Evolutionary conservation across 2,797 vertebrate species (phyloP), one percentile per base, ranked within the genome.

Genomic region (Perodicticus potto): DNA sequence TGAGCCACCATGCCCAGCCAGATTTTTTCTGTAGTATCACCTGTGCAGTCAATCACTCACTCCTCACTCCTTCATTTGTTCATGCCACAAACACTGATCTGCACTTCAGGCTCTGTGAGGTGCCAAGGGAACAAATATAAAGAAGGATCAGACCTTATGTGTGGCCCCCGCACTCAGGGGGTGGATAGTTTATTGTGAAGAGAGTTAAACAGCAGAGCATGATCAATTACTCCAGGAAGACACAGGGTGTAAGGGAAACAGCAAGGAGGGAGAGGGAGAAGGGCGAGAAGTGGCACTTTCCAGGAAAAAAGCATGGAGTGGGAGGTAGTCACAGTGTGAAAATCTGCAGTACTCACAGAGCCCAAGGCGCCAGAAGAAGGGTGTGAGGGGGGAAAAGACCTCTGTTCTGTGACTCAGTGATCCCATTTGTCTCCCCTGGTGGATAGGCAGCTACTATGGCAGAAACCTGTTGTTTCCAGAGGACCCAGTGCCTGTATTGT

Each of bases 231-330:
- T 63, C 74, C 34, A 37, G 69, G 63, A 82, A 74, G 14, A 59
- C 14, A 53, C 1, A 61, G 55, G 11, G 5, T 93, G 12, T 27
- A 45, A 37, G 67, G 12, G n/a, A 69, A 89, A 67, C 14, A 29
- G 63, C 13, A 53, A 29, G 61, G 53, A 40, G 53, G n/a, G 40
- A 84, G 32, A 87, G 17, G 34, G 9, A 32, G 25, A 17, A 53
- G 49, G 45, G 27, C 40, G 67, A 92, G 67, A 96, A 76, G 74
- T 10, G 40, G 63, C 27, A 69, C 43, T 55, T 89, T 89, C 23
- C 23, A n/a, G 92, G 61, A 61, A 92, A 34, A 20, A 85, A 91
- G 37, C 73, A 25, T 20, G 32, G 49, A 23, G 37, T 43, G 10
- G n/a, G 9, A 55, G 29, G 69, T 67, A n/a, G 19, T 61, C 5